A percentile compares a stretch with the other conserved stretches of the same genome.
phyloP scores from a whole-genome alignment of 1,140 invertebrate species.

The Amphibalanus amphitrite region DNA sequence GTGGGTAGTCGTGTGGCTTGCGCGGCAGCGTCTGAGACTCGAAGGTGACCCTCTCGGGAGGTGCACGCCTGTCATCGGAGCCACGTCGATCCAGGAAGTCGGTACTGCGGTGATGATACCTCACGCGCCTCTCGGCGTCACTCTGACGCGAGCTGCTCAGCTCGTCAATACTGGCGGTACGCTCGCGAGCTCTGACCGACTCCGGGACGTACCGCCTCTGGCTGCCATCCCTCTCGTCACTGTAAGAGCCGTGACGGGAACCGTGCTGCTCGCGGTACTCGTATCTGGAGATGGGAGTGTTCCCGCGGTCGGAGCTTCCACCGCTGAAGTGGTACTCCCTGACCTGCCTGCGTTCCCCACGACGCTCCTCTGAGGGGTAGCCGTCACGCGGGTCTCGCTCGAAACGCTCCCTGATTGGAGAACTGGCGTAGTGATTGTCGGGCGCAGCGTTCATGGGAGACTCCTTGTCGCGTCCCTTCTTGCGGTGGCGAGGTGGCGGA shows the following conservation, averaged over 20 bases:
- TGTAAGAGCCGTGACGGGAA: neutral
- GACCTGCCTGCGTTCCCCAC: neutral
- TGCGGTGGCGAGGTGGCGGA: neutral
- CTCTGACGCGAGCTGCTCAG: neutral
- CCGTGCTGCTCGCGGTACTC: neutral
- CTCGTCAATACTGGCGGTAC: neutral
- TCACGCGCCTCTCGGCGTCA: neutral
- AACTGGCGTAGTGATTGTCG: neutral
- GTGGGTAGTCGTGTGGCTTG: neutral
- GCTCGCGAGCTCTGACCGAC: neutral
- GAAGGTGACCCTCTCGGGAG: neutral
- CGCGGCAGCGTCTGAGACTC: neutral
- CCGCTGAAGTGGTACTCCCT: neutral
- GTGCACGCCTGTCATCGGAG: neutral
- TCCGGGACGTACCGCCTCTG: too few relatives aligned
- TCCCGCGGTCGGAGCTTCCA: neutral
- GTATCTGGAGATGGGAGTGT: neutral
- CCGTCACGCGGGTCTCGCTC: slow-evolving; percentile 10
- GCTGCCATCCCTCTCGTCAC: neutral
- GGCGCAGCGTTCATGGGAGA: neutral
- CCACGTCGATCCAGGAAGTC: neutral
- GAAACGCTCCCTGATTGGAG: neutral
- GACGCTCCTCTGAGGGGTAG: neutral
- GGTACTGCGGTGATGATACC: neutral
- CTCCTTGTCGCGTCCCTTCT: neutral